Evolutionary conservation across 2,113 vertebrate species (phyloP).

Genomic region (Carlito syrichta): DNA sequence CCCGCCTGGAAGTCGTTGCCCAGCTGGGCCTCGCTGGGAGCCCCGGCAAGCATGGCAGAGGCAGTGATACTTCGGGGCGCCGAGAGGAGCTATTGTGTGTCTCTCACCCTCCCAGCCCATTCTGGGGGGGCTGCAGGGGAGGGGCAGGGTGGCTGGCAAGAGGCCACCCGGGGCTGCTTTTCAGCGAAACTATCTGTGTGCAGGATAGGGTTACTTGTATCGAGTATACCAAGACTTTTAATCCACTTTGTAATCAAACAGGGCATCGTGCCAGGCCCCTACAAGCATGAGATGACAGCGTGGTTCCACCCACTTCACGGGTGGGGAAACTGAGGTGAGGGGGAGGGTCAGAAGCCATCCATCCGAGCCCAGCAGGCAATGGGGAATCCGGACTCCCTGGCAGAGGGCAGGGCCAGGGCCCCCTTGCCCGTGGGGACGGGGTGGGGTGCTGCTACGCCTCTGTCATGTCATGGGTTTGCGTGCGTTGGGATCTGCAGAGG

Average conservation of each 20-base stretch:
- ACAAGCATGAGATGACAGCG: not conserved
- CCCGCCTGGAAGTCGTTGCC: not conserved
- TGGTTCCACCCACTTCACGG: constrained; percentile 32
- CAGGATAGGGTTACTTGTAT: constrained; percentile 62
- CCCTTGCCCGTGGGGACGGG: no score
- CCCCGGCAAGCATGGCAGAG: no score
- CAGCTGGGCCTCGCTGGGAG: not conserved
- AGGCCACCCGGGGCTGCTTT: constrained; percentile 36
- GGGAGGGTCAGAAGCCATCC: not conserved
- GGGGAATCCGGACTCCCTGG: not conserved
- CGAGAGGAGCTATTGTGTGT: not conserved
- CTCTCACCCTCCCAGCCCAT: not conserved
- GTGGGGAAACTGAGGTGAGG: constrained; percentile 41
- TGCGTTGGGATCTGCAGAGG: no score
- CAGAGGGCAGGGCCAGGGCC: not conserved
- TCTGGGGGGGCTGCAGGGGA: not conserved
- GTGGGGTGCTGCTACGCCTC: not conserved
- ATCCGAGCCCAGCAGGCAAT: not conserved
- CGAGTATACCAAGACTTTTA: constrained; percentile 42
- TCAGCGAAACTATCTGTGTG: not conserved
- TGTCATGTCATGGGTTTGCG: not conserved
- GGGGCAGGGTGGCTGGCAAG: not conserved
- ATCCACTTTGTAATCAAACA: constrained; percentile 69
- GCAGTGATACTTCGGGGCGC: accelerated
- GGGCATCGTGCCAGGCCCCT: constrained; percentile 9